These are phyloP conservation scores for Pristionchus entomophagus DNA, from an alignment of 2,888 invertebrate species.

Conservation along the genomic window DNA sequence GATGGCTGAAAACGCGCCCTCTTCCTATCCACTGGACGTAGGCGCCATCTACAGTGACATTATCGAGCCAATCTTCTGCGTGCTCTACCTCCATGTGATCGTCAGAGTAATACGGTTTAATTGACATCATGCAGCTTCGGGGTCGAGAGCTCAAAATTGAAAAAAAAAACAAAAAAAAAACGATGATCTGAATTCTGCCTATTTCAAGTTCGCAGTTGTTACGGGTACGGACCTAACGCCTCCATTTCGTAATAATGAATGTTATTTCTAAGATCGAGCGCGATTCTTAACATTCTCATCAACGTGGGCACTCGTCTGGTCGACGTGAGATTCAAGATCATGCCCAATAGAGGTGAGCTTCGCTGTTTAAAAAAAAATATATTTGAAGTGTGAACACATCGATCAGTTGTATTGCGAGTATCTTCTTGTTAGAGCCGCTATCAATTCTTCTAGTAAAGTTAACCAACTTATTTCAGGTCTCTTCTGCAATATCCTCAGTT, in stretches of 20 bases:
- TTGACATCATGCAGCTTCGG: too few relatives aligned
- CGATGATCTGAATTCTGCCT: too few relatives aligned
- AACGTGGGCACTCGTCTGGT: neutral
- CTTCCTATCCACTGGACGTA: neutral
- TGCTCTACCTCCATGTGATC: neutral
- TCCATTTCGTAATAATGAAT: neutral
- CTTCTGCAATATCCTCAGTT: neutral
- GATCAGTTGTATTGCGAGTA: too few relatives aligned
- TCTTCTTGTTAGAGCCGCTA: too few relatives aligned
- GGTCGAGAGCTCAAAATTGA: too few relatives aligned
- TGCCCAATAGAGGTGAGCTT: neutral
- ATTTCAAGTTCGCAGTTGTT: neutral
- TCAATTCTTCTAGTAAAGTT: too few relatives aligned
- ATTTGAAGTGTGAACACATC: too few relatives aligned
- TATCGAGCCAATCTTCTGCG: neutral
- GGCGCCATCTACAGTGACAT: neutral
- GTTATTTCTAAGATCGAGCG: neutral
- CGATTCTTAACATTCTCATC: neutral
- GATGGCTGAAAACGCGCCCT: too few relatives aligned
- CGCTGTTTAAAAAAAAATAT: neutral
- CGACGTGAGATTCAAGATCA: neutral
- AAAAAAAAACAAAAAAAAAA: too few relatives aligned
- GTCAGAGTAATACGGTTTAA: too few relatives aligned
- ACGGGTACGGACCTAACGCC: neutral
- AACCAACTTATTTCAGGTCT: neutral